Evolutionary conservation across 2,888 invertebrate genomes (phyloP).

Genomic region (Thereva unica): DNA sequence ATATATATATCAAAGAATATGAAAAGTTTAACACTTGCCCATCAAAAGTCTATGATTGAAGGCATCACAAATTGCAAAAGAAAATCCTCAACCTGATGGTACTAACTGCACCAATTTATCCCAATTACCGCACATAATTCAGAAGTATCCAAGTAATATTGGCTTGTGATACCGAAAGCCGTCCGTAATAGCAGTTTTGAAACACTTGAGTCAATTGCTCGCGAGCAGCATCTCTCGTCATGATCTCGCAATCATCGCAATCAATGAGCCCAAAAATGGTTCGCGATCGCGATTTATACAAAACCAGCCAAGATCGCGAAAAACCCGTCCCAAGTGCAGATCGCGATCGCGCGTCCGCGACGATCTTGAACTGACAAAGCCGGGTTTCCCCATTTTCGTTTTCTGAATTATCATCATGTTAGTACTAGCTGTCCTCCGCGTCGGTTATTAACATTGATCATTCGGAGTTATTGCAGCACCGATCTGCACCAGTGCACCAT

Average conservation of each 20-base stretch:
- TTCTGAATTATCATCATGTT: conserved; percentile 36
- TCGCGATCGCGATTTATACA: background rate
- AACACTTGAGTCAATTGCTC: conserved; percentile 15
- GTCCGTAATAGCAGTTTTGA: background rate
- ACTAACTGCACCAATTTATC: too few species aligned
- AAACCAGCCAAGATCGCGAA: background rate
- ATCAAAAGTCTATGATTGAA: too few species aligned
- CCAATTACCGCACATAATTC: too few species aligned
- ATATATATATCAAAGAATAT: too few species aligned
- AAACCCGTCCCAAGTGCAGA: conserved; percentile 16
- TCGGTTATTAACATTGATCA: conserved; percentile 41
- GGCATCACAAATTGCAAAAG: too few species aligned
- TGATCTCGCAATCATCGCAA: conserved; percentile 24
- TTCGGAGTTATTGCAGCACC: conserved; percentile 28
- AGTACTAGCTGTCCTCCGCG: conserved; percentile 33
- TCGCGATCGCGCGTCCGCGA: conserved; percentile 27
- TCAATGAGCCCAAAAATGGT: conserved; percentile 35
- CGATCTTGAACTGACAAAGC: conserved; percentile 3
- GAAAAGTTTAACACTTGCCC: too few species aligned
- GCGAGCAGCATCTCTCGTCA: conserved; percentile 6
- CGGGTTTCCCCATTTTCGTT: conserved; percentile 37
- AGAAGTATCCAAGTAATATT: too few species aligned
- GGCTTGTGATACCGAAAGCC: background rate
- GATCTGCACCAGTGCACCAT: conserved; percentile 19
- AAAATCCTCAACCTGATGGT: too few species aligned